Base-by-base conservation (phyloP, 2,888 invertebrate genomes). In the Ophion ellenae region DNA sequence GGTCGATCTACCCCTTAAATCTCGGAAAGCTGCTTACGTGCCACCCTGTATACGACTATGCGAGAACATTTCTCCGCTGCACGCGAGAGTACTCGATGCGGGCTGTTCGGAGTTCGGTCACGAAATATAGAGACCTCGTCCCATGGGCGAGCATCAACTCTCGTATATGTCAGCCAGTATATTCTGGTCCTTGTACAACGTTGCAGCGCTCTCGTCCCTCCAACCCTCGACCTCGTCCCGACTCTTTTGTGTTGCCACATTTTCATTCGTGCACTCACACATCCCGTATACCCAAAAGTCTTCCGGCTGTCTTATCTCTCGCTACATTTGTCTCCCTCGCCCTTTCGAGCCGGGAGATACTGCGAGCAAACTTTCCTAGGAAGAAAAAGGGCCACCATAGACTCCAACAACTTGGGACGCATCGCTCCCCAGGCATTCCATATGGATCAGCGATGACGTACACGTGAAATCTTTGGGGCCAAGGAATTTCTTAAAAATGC, bases 111-210 rank as follows among this genome's bases (percentile, higher is more conserved):
- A 85, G 77, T 85, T 69, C 71, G 64, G 74, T 88, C 89, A 90
- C 88, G 89, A 89, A 90, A 91, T 90, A 89, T 88, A 86, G 88
- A 89, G 88, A 84, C 20, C 20, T 36, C 59, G 90, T 85, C 85
- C 81, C 85, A 59, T 81, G 81, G 74, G 77, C 77, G 69, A 74
- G 73, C 66, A 77, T 81, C 84, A 53, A 90, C 91, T 91, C 90
- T 90, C 90, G 89, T 89, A 89, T 88, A 87, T 78, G 81, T 85
- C 80, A 83, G 64, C 75, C 83, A 84, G 83, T 71, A 75, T 74
- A 82, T 85, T 84, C 66, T 57, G 0, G 59, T 82, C 81, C 67
- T 76, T 67, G 53, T 81, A 71, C 11, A 67, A 66, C 67, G 70
- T 81, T 59, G 77, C 82, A 74, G 45, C 67, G 47, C 53, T 63